Evolutionary conservation across 1,140 invertebrate genomes (phyloP).

Genomic region (Gonioctena quinquepunctata): DNA sequence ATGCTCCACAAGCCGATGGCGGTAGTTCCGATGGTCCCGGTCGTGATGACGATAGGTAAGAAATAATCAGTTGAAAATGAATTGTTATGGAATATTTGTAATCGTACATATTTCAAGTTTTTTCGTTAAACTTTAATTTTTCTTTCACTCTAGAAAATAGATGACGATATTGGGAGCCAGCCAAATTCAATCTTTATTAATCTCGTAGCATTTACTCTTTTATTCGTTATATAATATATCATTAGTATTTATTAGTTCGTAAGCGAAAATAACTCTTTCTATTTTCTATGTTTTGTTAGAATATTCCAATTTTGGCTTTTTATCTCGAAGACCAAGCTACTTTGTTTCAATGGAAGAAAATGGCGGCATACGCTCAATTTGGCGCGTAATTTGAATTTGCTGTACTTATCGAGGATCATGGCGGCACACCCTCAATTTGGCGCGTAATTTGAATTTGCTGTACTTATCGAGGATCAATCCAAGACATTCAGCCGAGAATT

Average conservation of each 20-base stretch:
- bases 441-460: slow-evolving; percentile 32
- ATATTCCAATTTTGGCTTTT: too few species aligned
- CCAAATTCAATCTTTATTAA: too few species aligned
- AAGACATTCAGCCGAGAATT: not conserved
- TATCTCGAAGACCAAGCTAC: not conserved
- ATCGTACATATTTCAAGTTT: too few species aligned
- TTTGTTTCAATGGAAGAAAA: slow-evolving; percentile 45
- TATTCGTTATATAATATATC: too few species aligned
- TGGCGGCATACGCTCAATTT: slow-evolving; percentile 43
- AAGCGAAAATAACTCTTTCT: too few species aligned
- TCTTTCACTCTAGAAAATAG: too few species aligned
- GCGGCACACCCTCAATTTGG: slow-evolving; percentile 41
- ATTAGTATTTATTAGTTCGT: too few species aligned
- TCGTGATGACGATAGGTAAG: slow-evolving; percentile 75
- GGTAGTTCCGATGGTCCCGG: slow-evolving; percentile 68
- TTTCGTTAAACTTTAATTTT: too few species aligned
- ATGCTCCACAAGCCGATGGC: slow-evolving; percentile 63
- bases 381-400: slow-evolving; percentile 36
- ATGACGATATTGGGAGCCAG: too few species aligned
- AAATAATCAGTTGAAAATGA: not conserved
- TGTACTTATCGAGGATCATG: slow-evolving; percentile 46
- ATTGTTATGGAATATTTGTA: too few species aligned
- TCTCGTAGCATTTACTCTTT: too few species aligned
- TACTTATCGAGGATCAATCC: not conserved
- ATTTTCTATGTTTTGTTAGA: too few species aligned